Evolutionary conservation across 2,797 vertebrate species (phyloP).

Genomic region (Enteromius afrohamiltoni): DNA sequence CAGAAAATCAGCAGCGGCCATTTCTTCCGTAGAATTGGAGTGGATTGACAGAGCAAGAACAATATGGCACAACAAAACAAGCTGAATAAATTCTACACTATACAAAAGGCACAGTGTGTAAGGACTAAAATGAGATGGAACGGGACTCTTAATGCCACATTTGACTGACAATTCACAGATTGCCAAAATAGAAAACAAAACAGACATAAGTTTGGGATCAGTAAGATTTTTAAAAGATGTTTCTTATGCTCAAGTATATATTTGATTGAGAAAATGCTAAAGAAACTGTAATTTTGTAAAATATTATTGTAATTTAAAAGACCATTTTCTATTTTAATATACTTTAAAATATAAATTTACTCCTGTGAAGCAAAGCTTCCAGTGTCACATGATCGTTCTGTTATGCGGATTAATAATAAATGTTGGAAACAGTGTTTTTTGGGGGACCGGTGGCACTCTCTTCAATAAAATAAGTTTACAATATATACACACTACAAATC

Average conservation of each 20-base stretch:
- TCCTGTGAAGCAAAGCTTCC: neutral
- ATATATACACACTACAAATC: neutral
- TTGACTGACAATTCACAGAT: neutral
- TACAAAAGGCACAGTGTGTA: constrained; percentile 7
- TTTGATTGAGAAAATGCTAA: neutral
- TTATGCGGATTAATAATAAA: neutral
- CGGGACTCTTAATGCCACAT: neutral
- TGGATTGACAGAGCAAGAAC: constrained; percentile 26
- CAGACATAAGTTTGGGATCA: neutral
- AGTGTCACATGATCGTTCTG: neutral
- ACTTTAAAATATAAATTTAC: neutral
- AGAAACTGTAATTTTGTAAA: neutral
- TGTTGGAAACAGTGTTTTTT: neutral
- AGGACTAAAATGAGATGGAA: neutral
- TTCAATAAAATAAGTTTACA: neutral
- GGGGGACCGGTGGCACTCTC: neutral
- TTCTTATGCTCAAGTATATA: neutral
- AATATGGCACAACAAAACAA: constrained; percentile 5
- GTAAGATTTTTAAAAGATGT: neutral
- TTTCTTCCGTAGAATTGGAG: neutral
- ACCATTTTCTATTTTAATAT: neutral
- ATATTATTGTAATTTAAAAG: neutral
- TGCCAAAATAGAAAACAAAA: neutral
- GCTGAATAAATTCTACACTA: neutral
- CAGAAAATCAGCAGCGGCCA: neutral